These are phyloP conservation scores for Paradoxurus hermaphroditus DNA, from an alignment of 2,113 vertebrate species.

Conservation along the genomic window DNA sequence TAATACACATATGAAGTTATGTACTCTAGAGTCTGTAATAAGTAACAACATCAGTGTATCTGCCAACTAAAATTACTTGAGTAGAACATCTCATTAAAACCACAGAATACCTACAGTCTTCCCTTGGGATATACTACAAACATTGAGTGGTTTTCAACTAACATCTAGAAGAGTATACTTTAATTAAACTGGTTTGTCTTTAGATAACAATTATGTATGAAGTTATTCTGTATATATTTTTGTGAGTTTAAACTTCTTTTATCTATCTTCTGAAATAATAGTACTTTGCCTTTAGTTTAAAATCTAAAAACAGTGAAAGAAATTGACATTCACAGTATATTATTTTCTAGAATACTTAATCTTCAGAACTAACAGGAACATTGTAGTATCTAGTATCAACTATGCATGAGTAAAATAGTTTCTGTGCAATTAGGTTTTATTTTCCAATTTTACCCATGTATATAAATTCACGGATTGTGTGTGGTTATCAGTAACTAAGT, in stretches of 20 bases:
- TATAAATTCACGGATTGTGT: not conserved
- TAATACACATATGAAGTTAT: not conserved
- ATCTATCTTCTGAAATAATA: not conserved
- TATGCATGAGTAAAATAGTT: not conserved
- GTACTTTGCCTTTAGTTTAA: not conserved
- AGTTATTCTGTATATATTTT: not conserved
- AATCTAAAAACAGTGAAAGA: not conserved
- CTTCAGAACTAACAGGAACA: not conserved
- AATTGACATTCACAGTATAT: not conserved
- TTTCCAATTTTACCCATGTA: not conserved
- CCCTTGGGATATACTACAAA: not conserved
- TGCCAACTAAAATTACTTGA: not conserved
- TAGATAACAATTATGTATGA: not conserved
- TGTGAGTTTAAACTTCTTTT: not conserved
- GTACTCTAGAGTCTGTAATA: not conserved
- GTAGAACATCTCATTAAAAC: conserved; percentile 34
- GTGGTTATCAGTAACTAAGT: not conserved
- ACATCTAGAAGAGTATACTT: not conserved
- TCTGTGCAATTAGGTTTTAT: not conserved
- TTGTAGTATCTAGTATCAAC: not conserved
- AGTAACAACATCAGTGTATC: not conserved
- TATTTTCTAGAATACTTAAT: not conserved
- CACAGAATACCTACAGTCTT: not conserved
- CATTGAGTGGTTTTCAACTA: conserved; percentile 24
- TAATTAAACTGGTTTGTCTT: conserved; percentile 4